A percentile compares a stretch with the other conserved stretches of the same genome.
Evolutionary conservation across 2,797 vertebrate genomes (phyloP).

Genomic region (Ciconia nigra): DNA sequence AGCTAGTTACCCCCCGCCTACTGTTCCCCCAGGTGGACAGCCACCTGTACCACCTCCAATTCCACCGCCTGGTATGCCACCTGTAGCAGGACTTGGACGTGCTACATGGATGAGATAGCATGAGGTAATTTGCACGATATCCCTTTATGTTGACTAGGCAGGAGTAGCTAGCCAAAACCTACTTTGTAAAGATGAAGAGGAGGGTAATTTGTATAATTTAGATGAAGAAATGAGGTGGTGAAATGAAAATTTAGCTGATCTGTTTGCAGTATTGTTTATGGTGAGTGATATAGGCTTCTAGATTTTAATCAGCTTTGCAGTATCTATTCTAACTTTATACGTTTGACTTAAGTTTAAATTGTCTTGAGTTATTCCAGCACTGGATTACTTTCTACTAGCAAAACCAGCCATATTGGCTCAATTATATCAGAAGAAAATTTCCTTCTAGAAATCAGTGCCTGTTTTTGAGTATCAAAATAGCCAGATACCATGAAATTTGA

Average conservation of each 20-base stretch:
- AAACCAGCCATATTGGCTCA: slow-evolving; percentile 75
- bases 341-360: slow-evolving; percentile 24
- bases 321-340: slow-evolving; percentile 18
- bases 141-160: slow-evolving; percentile 26
- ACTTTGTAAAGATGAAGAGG: slow-evolving; percentile 50
- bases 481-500: slow-evolving; percentile 36
- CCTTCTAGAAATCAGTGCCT: slow-evolving; percentile 76
- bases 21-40: slow-evolving; percentile 88
- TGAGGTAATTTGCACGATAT: slow-evolving; percentile 11
- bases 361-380: slow-evolving; percentile 55
- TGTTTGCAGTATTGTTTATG: slow-evolving; percentile 46
- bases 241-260: slow-evolving; percentile 18
- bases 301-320: slow-evolving; percentile 39
- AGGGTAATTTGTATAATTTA: slow-evolving; percentile 53
- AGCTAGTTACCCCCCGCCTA: slow-evolving; percentile 87
- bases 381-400: slow-evolving; percentile 65
- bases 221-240: slow-evolving; percentile 13
- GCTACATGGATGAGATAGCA: slow-evolving; percentile 93
- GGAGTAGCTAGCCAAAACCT: slow-evolving; percentile 34
- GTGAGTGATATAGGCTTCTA: slow-evolving; percentile 50
- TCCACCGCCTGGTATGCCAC: slow-evolving; percentile 90
- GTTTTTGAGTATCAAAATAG: slow-evolving; percentile 50
- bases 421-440: slow-evolving; percentile 64
- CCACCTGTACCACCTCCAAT: slow-evolving; percentile 87
- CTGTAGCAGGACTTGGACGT: slow-evolving; percentile 84